phyloP scores from a whole-genome alignment of 1,140 invertebrate genomes.

The Psilanteris sp. region DNA sequence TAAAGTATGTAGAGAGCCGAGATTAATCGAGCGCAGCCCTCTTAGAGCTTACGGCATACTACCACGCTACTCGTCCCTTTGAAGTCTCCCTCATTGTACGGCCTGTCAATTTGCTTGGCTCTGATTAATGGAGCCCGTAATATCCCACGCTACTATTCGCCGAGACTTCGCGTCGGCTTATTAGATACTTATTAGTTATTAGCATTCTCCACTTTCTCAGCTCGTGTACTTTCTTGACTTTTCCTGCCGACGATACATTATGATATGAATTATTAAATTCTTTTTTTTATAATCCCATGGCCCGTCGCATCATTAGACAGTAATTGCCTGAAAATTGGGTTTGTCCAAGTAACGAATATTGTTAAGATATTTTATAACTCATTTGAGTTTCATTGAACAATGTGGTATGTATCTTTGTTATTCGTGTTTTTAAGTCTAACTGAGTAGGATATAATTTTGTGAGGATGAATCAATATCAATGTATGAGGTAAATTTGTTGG shows the following conservation, averaged over 20 bases:
- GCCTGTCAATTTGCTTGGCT: slow-evolving; percentile 71
- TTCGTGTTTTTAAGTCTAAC: too few species aligned
- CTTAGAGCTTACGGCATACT: slow-evolving; percentile 62
- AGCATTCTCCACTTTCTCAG: slow-evolving; percentile 56
- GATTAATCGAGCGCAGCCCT: slow-evolving; percentile 69
- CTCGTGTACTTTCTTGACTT: slow-evolving; percentile 50
- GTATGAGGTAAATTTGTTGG: too few species aligned
- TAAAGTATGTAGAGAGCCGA: slow-evolving; percentile 64
- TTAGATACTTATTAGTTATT: slow-evolving; percentile 71
- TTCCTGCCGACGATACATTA: slow-evolving; percentile 37
- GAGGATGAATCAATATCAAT: too few species aligned
- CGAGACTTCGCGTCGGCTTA: slow-evolving; percentile 60
- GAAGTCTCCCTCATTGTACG: slow-evolving; percentile 67
- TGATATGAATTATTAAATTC: slow-evolving; percentile 43
- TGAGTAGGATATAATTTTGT: too few species aligned
- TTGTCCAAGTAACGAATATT: too few species aligned
- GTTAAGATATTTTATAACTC: too few species aligned
- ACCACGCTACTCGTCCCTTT: slow-evolving; percentile 63
- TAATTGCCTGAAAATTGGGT: too few species aligned
- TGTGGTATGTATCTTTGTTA: too few species aligned
- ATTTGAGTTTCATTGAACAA: too few species aligned
- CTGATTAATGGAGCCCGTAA: slow-evolving; percentile 73
- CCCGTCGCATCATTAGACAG: slow-evolving; percentile 14
- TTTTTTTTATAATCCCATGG: not conserved
- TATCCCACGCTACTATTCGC: slow-evolving; percentile 66